Evolutionary conservation across 2,113 vertebrate genomes (phyloP), one percentile per base, ranked within the genome.

Genomic region (Pogona vitticeps): DNA sequence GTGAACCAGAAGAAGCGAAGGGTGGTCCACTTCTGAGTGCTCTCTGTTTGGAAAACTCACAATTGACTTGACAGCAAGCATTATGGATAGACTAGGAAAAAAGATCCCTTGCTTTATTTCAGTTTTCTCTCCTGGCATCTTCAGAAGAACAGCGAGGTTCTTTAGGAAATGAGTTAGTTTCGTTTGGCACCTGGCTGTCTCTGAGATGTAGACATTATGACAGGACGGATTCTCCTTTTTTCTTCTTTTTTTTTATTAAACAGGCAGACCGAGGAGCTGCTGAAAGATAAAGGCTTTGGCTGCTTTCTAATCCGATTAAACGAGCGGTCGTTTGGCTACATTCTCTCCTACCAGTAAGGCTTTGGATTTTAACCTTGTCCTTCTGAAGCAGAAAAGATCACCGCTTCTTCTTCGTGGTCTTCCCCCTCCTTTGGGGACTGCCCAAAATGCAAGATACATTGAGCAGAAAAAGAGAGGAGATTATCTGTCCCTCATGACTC

Each of bases 291-390:
- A 90, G 94, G 96, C 4, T 67, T 95, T 1, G 98, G 98, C 76
- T 96, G 95, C 84, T 98, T 98, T 91, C 95, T 98, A 86, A 95
- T 98, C 82, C 96, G 97, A 52, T 95, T 98, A 85, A 98, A 98
- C 17, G 96, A 97, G 83, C 97, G 96, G 91, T 94, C 97, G 6
- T 94, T 96, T 0, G 96, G 98, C 89, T 98, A 97, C 90, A 97
- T 98, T 58, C 91, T 98, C 42, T 98, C 98, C 75, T 98, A 98
- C 78, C 97, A 93, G 98, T 98, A 94, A 96, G 97, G 92, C 28
- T 14, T 3, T 3, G 26, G 26, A 70, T 21, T 33, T 6, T 31
- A 31, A 6, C 28, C 52, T 56, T 76, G n/a, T 17, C 40, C 40
- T 36, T n/a, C 68, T 20, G n/a, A 26, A 46, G 33, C 10, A 21